phyloP scores from a whole-genome alignment of 1,140 invertebrate genomes.

The Cataglyphis hispanica region DNA sequence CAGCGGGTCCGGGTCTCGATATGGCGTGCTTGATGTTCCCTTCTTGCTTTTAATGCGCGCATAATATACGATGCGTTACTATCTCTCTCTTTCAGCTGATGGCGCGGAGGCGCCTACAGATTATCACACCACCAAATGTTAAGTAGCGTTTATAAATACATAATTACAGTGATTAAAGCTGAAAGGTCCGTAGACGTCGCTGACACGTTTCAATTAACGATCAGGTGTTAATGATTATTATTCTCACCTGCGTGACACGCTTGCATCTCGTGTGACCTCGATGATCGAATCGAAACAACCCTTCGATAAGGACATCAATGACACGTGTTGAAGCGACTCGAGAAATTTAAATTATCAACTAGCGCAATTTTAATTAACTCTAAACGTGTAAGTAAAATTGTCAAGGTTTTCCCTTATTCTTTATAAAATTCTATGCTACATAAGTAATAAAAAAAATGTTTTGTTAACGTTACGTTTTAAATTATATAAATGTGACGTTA shows the following conservation, averaged over 20 bases:
- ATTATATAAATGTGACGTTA: not conserved
- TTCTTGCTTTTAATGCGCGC: constrained; percentile 3
- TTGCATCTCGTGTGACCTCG: not conserved
- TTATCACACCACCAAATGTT: constrained; percentile 36
- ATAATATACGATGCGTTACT: constrained; percentile 19
- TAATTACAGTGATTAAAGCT: constrained; percentile 63
- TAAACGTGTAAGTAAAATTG: not conserved
- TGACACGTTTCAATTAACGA: constrained; percentile 58
- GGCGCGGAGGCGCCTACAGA: not conserved
- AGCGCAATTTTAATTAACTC: not conserved
- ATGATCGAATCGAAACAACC: not conserved
- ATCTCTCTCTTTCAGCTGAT: not conserved
- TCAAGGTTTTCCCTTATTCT: not conserved
- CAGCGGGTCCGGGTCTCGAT: not conserved
- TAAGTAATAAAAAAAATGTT: not conserved
- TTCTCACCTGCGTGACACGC: constrained; percentile 32
- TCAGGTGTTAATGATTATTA: constrained; percentile 60
- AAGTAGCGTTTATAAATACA: constrained; percentile 61
- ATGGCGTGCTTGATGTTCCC: not conserved
- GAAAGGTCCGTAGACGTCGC: constrained; percentile 24
- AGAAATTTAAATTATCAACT: not conserved
- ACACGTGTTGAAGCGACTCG: no score
- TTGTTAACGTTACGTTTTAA: not conserved
- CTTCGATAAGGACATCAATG: not conserved
- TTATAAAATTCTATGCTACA: not conserved